Evolutionary conservation across 2,113 vertebrate genomes (phyloP).

Genomic region (Archocentrus centrarchus): DNA sequence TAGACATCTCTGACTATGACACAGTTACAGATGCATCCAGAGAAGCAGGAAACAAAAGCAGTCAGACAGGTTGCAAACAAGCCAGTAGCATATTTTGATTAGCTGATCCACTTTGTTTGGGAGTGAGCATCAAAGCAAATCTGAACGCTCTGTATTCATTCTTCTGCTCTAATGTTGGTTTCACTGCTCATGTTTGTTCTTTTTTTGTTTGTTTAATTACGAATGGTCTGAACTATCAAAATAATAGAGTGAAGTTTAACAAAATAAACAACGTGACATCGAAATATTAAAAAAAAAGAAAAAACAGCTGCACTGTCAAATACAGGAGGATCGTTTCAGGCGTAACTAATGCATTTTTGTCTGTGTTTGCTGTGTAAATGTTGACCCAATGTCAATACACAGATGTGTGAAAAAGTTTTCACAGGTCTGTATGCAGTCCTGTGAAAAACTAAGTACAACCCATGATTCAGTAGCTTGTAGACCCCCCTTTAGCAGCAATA

Average conservation of each 20-base stretch:
- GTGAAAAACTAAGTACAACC: not conserved
- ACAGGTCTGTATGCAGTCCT: not conserved
- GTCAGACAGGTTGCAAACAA: conserved; percentile 7
- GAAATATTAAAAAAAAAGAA: too few species aligned
- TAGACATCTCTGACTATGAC: not conserved
- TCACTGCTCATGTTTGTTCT: too few species aligned
- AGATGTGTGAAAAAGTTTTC: too few species aligned
- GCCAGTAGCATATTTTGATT: not conserved
- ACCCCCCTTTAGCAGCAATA: not conserved
- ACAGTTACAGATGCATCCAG: not conserved
- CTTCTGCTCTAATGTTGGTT: not conserved
- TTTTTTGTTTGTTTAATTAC: not conserved
- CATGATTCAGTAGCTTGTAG: not conserved
- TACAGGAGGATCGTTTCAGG: too few species aligned
- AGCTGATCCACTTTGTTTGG: not conserved
- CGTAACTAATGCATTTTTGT: not conserved
- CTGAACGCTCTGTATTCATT: not conserved
- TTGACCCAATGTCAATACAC: not conserved
- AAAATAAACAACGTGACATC: too few species aligned
- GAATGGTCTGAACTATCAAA: not conserved
- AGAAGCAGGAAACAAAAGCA: conserved; percentile 7
- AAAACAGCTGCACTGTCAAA: too few species aligned
- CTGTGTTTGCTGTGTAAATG: not conserved
- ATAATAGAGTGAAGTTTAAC: not conserved
- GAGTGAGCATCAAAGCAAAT: not conserved